Conservation (phyloP, 2,797 vertebrate species). For the Cephalopachus bancanus region DNA sequence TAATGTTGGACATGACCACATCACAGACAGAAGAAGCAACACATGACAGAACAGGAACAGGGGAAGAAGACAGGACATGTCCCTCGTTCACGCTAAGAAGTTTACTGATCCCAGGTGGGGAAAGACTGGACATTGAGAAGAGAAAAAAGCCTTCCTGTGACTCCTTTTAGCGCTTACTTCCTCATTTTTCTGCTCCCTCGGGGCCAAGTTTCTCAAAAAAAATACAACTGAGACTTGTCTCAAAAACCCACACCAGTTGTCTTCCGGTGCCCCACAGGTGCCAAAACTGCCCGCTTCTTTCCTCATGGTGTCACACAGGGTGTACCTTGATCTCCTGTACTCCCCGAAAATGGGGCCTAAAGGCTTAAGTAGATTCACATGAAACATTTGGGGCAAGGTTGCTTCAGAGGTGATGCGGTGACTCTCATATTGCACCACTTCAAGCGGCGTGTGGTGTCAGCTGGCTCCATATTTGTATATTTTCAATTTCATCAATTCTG, state of each 20-base stretch:
- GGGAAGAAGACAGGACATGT: neutral
- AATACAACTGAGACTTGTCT: neutral
- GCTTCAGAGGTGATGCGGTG: fast-evolving
- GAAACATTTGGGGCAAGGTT: neutral
- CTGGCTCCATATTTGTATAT: no score
- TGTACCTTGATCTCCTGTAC: neutral
- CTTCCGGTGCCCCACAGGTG: neutral
- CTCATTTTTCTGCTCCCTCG: neutral
- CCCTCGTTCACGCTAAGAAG: neutral
- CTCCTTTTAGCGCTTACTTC: neutral
- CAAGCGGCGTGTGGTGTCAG: neutral
- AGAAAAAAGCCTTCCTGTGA: neutral
- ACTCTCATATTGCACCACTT: neutral
- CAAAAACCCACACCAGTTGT: neutral
- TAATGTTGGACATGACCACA: neutral
- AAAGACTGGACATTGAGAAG: neutral
- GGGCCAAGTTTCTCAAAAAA: neutral
- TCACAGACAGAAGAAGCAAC: neutral
- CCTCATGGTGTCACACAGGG: neutral
- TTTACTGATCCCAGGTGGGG: neutral
- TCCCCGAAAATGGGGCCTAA: neutral
- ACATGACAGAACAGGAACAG: neutral
- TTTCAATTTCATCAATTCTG: neutral
- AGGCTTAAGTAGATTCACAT: neutral
- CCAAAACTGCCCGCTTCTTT: neutral